Base-by-base conservation (phyloP, 2,113 vertebrate genomes). In the Lepisosteus oculatus region DNA sequence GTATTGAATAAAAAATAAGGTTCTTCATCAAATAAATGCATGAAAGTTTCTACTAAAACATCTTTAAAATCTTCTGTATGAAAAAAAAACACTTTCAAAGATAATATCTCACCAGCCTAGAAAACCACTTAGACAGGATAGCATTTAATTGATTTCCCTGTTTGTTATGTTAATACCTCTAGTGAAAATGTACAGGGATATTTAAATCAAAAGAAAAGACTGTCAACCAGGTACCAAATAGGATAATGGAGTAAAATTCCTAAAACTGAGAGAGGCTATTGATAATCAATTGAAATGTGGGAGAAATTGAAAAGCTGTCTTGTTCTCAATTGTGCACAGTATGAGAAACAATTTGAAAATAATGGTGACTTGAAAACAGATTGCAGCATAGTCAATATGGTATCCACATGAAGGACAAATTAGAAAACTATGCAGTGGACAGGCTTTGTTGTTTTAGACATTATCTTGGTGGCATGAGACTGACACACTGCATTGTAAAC, bases 341-440 rank as follows among this genome's bases (percentile, higher is more conserved):
- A 96, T 94, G 95, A 94, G 93, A 95, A 97, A 98, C 95, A 97
- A 95, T 97, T 96, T 96, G 94, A 96, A 96, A 96, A 97, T 96
- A 98, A 96, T 93, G 91, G 95, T 90, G 91, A 91, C 83, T 89
- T 92, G 90, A 91, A 94, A 94, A 92, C 85, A 90, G 85, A 88
- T 88, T 94, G 89, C 92, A 87, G 90, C 88, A 74, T 84, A 92
- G 95, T 98, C 95, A 91, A 98, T 98, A 97, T 86, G 88, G 90
- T 88, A 91, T 91, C 86, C 84, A 77, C 75, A 87, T 97, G 94
- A 97, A 98, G 96, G 97, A 92, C 95, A 95, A 96, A 96, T 87
- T 92, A 87, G 84, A 89, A 90, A 69, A 77, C 45, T 68, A 70
- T 55, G 76, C 75, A 74, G 15, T 62, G n/a, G 79, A 77, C 72